Evolutionary conservation across 2,797 vertebrate genomes (phyloP).

Genomic region (Naso thynnoides): DNA sequence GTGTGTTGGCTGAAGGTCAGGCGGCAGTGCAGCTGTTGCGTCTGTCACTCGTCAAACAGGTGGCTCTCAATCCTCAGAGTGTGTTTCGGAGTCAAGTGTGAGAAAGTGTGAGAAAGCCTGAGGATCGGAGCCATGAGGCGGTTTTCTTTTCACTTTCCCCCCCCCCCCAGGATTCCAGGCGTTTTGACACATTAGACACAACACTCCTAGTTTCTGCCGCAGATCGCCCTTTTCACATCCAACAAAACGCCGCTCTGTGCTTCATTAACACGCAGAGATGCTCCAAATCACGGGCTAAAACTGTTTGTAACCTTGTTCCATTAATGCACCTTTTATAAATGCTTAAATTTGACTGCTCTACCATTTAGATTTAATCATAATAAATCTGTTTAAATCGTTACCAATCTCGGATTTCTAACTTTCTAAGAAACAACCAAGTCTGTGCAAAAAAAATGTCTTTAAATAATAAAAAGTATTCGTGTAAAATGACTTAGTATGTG

Average conservation of each 20-base stretch:
- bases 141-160: not conserved
- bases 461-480: too few relatives aligned
- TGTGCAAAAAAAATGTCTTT: too few relatives aligned
- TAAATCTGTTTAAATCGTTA: too few relatives aligned
- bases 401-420: too few relatives aligned
- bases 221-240: not conserved
- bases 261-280: not conserved
- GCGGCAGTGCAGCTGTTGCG: slow-evolving; percentile 75
- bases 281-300: not conserved
- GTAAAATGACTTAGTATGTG: too few relatives aligned
- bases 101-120: slow-evolving; percentile 44
- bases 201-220: not conserved
- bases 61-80: slow-evolving; percentile 59
- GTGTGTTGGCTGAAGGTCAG: slow-evolving; percentile 49
- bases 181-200: slow-evolving; percentile 20
- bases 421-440: too few relatives aligned
- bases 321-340: not conserved
- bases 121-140: slow-evolving; percentile 5
- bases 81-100: slow-evolving; percentile 44
- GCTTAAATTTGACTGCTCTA: too few relatives aligned
- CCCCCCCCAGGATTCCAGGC: slow-evolving; percentile 17
- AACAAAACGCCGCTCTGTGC: not conserved
- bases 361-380: too few relatives aligned
- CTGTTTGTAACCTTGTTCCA: not conserved
- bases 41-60: slow-evolving; percentile 76